These are phyloP conservation scores for Ethmia dodecea DNA, from an alignment of 2,888 invertebrate genomes.

Conservation along the genomic window DNA sequence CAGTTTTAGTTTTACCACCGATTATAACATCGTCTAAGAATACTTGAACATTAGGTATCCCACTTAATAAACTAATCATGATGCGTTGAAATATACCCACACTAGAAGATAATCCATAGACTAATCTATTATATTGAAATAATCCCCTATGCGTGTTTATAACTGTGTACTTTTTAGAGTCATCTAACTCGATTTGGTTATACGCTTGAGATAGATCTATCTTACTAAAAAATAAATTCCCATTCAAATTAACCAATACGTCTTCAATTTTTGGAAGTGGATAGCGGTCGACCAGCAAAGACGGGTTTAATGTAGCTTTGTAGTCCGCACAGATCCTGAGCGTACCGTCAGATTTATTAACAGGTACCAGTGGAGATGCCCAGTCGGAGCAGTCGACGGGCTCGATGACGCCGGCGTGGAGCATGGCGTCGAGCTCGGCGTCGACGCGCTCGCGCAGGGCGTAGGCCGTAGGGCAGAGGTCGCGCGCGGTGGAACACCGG, in stretches of 20 bases:
- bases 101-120: conserved; percentile 1
- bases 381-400: conserved; percentile 16
- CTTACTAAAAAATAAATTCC: too few relatives aligned
- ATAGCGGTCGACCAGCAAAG: too few relatives aligned
- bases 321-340: conserved; percentile 2
- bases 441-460: conserved; percentile 12
- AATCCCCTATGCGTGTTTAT: not conserved
- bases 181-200: too few relatives aligned
- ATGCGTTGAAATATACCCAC: not conserved
- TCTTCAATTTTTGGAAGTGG: too few relatives aligned
- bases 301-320: too few relatives aligned
- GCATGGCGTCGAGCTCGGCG: conserved; percentile 18
- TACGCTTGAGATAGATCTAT: too few relatives aligned
- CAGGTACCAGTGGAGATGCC: conserved; percentile 9
- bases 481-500: conserved; percentile 14
- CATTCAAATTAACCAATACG: too few relatives aligned
- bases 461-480: conserved; percentile 10
- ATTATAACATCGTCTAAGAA: too few relatives aligned
- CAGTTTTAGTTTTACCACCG: not conserved
- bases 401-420: conserved; percentile 17
- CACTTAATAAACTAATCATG: too few relatives aligned
- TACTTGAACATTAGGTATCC: not conserved
- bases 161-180: conserved; percentile 1
- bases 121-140: not conserved
- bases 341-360: conserved; percentile 6